Evolutionary conservation across 2,797 vertebrate species (phyloP), one percentile per base, ranked within the genome.

Genomic region (Coranthus polyacanthus): DNA sequence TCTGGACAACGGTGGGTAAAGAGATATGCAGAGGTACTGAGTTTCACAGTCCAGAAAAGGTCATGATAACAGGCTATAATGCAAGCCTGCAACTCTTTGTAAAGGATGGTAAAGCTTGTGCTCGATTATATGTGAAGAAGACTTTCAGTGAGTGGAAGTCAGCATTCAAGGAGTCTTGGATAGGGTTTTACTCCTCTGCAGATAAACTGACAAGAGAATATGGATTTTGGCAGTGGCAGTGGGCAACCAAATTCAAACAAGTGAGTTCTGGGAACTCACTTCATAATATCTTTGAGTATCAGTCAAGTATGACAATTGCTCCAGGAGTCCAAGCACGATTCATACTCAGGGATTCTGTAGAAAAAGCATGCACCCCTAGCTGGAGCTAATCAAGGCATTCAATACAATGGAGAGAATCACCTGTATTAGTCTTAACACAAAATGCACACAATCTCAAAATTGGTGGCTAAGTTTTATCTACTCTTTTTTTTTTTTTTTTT

Each of bases 211-310:
- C 64, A 18, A 13, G 11, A 0, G 9, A 83, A 2, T 72, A 87
- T 38, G 56, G 73, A 54, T 86, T 65, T 68, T 82, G 85, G 78
- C 54, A 62, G 38, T 89, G 84, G 84, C 84, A 90, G 29, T 88
- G 83, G 86, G 84, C 47, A 11, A 81, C 49, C 9, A 74, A 81
- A 18, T 86, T 90, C 42, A 36, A 39, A 53, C 39, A 4, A 21
- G 4, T 1, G 34, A 54, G n/a, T 18, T 2, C 3, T 13, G 4
- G 39, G 2, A n/a, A 26, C 5, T 1, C 1, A 0, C 10, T 0
- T 7, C 32, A 75, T 36, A 2, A 68, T 18, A 52, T 72, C 1
- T 85, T 73, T 12, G 86, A 87, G 57, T 87, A 84, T 34, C 26
- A 61, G 16, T 90, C 88, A 0, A n/a, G 72, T 21, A 43, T 82